Percentiles rank a stretch among this genome's conserved stretches.
phyloP scores from a whole-genome alignment of 1,140 invertebrate species.

The Tetranychus cinnabarinus region DNA sequence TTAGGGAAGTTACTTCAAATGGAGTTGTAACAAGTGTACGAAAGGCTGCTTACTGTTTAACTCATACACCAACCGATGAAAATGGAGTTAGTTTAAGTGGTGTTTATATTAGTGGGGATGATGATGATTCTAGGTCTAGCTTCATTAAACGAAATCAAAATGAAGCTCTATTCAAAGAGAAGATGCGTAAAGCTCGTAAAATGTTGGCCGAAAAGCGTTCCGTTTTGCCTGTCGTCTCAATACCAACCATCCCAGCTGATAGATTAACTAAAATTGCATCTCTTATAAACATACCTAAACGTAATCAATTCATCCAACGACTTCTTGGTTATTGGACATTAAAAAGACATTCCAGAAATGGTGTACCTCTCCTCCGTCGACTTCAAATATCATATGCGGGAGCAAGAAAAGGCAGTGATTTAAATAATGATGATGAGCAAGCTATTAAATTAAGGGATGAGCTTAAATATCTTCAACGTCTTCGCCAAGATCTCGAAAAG shows the following conservation, averaged over 20 bases:
- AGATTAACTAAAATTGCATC: conserved; percentile 58
- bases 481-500: conserved; percentile 79
- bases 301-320: conserved; percentile 62
- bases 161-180: conserved; percentile 20
- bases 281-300: conserved; percentile 39
- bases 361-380: conserved; percentile 69
- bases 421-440: conserved; percentile 10
- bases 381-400: conserved; percentile 37
- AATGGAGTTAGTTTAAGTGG: conserved; percentile 1
- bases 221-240: conserved; percentile 65
- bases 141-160: background rate
- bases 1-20: conserved; percentile 41
- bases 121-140: conserved; percentile 1
- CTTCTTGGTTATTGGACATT: conserved; percentile 74
- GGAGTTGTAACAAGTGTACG: conserved; percentile 39
- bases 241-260: conserved; percentile 77
- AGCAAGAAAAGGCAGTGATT: background rate
- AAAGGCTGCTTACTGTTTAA: conserved; percentile 86
- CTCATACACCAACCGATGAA: conserved; percentile 61
- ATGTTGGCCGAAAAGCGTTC: conserved; percentile 59
- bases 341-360: conserved; percentile 81
- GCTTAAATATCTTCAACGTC: conserved; percentile 77
- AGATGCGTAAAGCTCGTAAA: conserved; percentile 52
- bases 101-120: conserved; percentile 6
- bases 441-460: conserved; percentile 40